Evolutionary conservation across 2,888 invertebrate species (phyloP), one percentile per base, ranked within the genome.

Genomic region (Taenaris catops): DNA sequence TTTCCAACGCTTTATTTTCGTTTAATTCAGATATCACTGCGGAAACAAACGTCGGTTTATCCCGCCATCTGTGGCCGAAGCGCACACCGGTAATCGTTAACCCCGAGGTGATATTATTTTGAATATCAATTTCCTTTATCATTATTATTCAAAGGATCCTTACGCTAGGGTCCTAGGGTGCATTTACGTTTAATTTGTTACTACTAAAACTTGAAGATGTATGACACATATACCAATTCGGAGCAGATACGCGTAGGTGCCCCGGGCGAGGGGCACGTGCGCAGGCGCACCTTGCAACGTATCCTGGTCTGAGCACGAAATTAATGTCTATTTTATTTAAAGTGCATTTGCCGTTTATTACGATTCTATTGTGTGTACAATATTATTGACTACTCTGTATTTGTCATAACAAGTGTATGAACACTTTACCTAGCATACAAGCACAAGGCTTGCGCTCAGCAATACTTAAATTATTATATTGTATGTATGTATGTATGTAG

Each of bases 1-100:
- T 86, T 86, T 84, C 73, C 70, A 80, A 72, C 68, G 70, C 76
- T 76, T 79, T 74, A 80, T 83, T n/a, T 78, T 80, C 73, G 78
- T 80, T 83, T 81, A 84, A 86, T 84, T 86, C 84, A 83, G 84
- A 86, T 84, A 86, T 86, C 84, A 86, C 79, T 84, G 83, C 84
- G 86, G 86, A 86, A 84, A 83, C 83, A 83, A 83, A 83, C 81
- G 84, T 86, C 84, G 75, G 81, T 73, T 83, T 81, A 81, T 83
- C 78, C 80, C 56, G 62, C 80, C 83, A 86, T 86, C 86, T 83
- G 81, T 72, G 74, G 75, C n/a, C 69, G 76, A 78, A 72, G 80
- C 78, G 81, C 80, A 65, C 83, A 65, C 79, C 75, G 78, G 83
- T 80, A 80, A 86, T 84, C 86, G 84, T 86, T 86, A 84, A 84